Percentiles rank a stretch among this genome's conserved stretches.
These are phyloP conservation scores for Babylonia areolata DNA, from an alignment of 1,140 invertebrate genomes.

Conservation along the genomic window DNA sequence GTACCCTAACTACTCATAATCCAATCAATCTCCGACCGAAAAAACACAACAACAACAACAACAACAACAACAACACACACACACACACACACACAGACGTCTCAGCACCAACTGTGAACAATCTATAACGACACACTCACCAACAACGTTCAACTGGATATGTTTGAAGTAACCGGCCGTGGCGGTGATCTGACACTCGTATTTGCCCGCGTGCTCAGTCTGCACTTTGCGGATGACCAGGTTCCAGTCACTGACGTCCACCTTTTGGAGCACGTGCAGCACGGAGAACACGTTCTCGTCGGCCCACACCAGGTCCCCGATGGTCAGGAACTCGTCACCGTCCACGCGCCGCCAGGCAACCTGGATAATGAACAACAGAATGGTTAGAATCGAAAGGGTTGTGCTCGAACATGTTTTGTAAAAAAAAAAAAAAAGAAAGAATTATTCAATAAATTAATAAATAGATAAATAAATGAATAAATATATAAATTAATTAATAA, in stretches of 20 bases:
- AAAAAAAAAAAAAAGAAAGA: no score
- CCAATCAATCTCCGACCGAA: no score
- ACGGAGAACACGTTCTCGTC: constrained; percentile 41
- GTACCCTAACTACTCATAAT: no score
- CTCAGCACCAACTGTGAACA: no score
- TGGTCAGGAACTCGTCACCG: constrained; percentile 46
- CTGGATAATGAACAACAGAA: constrained; percentile 20
- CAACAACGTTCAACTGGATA: constrained; percentile 53
- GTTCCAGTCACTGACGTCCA: constrained; percentile 51
- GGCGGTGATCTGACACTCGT: constrained; percentile 54
- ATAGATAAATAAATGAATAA: no score
- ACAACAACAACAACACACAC: no score
- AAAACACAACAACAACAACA: no score
- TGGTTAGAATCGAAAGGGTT: no score
- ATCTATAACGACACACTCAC: constrained; percentile 39
- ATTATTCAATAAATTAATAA: no score
- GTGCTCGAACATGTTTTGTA: no score
- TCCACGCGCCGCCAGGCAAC: constrained; percentile 48
- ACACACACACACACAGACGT: no score
- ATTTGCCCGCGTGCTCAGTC: constrained; percentile 44
- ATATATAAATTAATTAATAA: no score
- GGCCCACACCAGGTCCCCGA: constrained; percentile 44
- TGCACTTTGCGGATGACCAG: constrained; percentile 49
- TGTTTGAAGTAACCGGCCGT: constrained; percentile 33
- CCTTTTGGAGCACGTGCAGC: constrained; percentile 28